Base-by-base conservation (phyloP, 1,140 invertebrate genomes). In the Pinna nobilis region DNA sequence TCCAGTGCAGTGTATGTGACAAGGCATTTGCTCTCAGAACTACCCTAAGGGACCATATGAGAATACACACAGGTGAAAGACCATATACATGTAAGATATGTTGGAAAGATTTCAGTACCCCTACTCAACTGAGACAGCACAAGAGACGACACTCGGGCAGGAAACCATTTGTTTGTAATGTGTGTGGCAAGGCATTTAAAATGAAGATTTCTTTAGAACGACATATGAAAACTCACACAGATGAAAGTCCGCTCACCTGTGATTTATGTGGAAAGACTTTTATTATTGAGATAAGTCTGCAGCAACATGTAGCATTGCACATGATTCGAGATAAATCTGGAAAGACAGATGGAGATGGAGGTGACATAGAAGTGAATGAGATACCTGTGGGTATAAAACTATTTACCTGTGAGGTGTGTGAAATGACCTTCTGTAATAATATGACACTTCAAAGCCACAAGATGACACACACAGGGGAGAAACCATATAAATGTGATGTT, bases 181-280 rank as follows among this genome's bases (percentile, higher is more conserved):
- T 97, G 7, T 99, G 97, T 89, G 95, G 95, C 33, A 99, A 99
- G 87, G 92, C 94, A 57, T 99, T 99, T 91, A 98, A 96, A 1
- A 91, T 97, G 28, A 96, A 96, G 0, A 97, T 96, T 89, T 94
- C 97, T 0, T 92, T 99, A 1, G 95, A 96, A 87, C 97, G 96
- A 80, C 97, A 98, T 85, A 92, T 98, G 72, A 91, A 97, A 28
- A 97, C 95, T 4, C 98, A 99, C 90, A 98, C 97, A 0, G 98
- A 97, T 0, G 97, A 99, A 90, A 99, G 99, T 86, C 97, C 97
- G 0, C 99, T 97, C 90, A 95, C 95, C 1, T 99, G 98, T 90
- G 95, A 95, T 11, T 95, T 98, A 84, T 99, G 98, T 61, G 70
- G 74, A 1, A 60, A 76, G 33, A 20, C 75, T 59, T n/a, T n/a